Base-by-base conservation (phyloP, 2,888 invertebrate species). In the Dasysyrphus albostriatus region DNA sequence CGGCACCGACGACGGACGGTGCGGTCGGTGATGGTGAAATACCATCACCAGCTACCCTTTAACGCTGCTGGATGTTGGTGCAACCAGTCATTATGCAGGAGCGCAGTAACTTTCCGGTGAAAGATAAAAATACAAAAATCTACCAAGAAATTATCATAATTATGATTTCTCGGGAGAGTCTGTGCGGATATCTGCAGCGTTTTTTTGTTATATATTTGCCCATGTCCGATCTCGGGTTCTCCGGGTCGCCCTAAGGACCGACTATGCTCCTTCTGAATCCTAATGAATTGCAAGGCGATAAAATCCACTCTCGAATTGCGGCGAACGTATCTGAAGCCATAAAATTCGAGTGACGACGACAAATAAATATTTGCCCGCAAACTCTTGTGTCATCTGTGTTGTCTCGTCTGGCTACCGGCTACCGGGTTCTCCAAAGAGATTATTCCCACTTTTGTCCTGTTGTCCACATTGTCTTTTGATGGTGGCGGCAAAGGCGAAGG, bases 311-410 rank as follows among this genome's bases (percentile, higher is more conserved):
- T 87, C 69, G 74, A 47, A 70, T 87, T 44, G 44, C 24, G 47
- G 82, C 65, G 63, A 74, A 49, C 59, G 75, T 74, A 80, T 83
- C 78, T 75, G 69, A 51, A 51, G 83, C 65, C 75, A 83, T 87
- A 87, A 87, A 83, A 83, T 87, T 70, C 78, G 47, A 83, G 72
- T 82, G 87, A 82, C 75, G 87, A 87, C 78, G 87, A 78, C 87
- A 83, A 83, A 87, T 87, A 79, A 87, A 87, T 83, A 87, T 87
- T 87, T 87, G 83, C 78, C 87, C 83, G 87, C 87, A 79, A 83
- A 83, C 78, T 79, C 78, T 83, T 82, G 75, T 81, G 79, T 87
- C 87, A 83, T 78, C 87, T 78, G 82, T 39, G 69, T 61, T 49
- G 73, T 65, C 61, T 24, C 32, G 81, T 58, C 54, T 58, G 78